Evolutionary conservation across 2,888 invertebrate species (phyloP), one percentile per base, ranked within the genome.

Genomic region (Oligia latruncula): DNA sequence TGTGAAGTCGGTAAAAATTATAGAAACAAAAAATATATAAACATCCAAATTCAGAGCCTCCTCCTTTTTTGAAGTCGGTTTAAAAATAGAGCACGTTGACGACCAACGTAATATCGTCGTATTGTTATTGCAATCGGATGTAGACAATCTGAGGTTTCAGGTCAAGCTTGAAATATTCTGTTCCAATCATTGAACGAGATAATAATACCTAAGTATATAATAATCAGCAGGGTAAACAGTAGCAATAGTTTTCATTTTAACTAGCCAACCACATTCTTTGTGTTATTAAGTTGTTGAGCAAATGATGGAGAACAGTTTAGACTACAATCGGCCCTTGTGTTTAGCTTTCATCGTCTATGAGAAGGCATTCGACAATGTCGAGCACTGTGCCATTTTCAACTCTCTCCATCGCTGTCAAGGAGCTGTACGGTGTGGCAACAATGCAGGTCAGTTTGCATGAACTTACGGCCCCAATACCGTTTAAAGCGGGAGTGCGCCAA

Each of bases 71-170:
- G 46, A 46, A 46, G 46, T 46, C 11, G 11, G 13, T 46, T 46
- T 46, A 11, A 46, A 58, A 58, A 58, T 58, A 23, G 11, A 9
- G 11, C 58, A 58, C 23, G 23, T 58, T 58, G 9, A 67, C 1
- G 4, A 17, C 43, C n/a, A 9, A 11, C n/a, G 9, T 46, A 67
- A 8, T 8, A 29, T 1, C n/a, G n/a, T n/a, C 15, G 35, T 62
- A 60, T 74, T 76, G 49, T 49, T 9, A 35, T 20, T n/a, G 8
- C 35, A 60, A 74, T 76, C 60, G n/a, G 46, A n/a, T 76, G 58
- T 73, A 73, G 23, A 60, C 13, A 46, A 46, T 75, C 46, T n/a
- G 23, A 17, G 1, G 17, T 35, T 58, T 49, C 9, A 35, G 17
- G 35, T 75, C 75, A 75, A 17, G 23, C n/a, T 20, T n/a, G n/a